Evolutionary conservation across 2,797 vertebrate species (phyloP), one percentile per base, ranked within the genome.

Genomic region (Catamblyrhynchus diadema): DNA sequence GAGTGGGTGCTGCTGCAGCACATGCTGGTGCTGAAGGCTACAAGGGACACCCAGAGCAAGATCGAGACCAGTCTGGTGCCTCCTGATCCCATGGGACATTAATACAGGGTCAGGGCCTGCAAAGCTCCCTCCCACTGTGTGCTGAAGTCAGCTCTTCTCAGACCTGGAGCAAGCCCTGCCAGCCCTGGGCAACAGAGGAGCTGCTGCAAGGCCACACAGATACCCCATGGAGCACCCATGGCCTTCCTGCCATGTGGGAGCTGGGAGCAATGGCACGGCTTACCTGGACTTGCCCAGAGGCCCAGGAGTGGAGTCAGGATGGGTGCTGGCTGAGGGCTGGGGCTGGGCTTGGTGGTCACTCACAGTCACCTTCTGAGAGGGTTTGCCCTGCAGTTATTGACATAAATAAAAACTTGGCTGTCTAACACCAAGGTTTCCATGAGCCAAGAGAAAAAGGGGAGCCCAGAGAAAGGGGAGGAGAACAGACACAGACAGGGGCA

Each of bases 341-440:
- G 44, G 39, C 1, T 65, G 97, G 93, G 97, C 87, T 60, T 87
- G 96, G 97, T 88, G 97, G 96, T 99, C 99, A 99, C 93, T 99
- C 98, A 97, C 81, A 97, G 97, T 99, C 98, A 77, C 98, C 98
- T 97, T 99, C 98, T 95, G 97, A 80, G 94, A 98, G 98, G 83
- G 98, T 98, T 95, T 98, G 98, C 98, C 99, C 99, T 99, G 99
- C 98, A 99, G 99, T 99, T 99, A 99, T 99, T 92, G 99, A 99
- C 98, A 99, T 98, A 99, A 99, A 99, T 99, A 99, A 99, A 99
- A 99, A 99, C 99, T 99, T 99, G 98, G 98, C 99, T 98, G 98
- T 99, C 98, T 98, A 99, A 99, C 98, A 97, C 98, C 97, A 98
- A 96, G 86, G 97, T 98, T 98, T 98, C 98, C 98, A 97, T 98